Evolutionary conservation across 2,888 invertebrate genomes (phyloP), one percentile per base, ranked within the genome.

Genomic region (Aphelenchoides bicaudatus): DNA sequence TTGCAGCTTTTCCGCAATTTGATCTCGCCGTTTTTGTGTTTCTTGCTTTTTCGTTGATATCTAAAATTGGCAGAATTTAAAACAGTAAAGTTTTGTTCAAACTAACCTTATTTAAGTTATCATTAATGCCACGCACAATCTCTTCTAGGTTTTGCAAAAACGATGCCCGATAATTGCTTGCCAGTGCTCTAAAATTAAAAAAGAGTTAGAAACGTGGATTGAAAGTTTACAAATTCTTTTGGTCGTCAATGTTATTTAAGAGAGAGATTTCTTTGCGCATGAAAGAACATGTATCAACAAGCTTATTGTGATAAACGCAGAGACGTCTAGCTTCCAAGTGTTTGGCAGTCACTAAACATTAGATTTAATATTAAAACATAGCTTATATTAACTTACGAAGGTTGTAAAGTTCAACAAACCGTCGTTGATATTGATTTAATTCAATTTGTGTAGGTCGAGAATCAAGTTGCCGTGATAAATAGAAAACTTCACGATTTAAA

Each of bases 241-340:
- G 89, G 79, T 91, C 90, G 71, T 89, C 85, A 70, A 92, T 88
- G 0, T 90, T 91, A 82, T 91, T 90, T 25, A 91, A 82, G 53
- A 92, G 58, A 19, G 63, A 62, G 55, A 92, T 84, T 82, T 96
- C 94, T 80, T 92, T 93, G 65, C 87, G 88, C 77, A 93, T 86
- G 80, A 93, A 94, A 38, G 88, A 84, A 80, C 90, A 88, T n/a
- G 90, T 89, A 82, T 94, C 93, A 79, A 91, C 88, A 54, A 94
- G 83, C 1, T 91, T 91, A 80, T 98, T 96, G 82, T 92, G 92
- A 62, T 94, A 84, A 38, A 90, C 91, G 80, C 89, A 96, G 83
- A 91, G 93, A 83, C 94, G 92, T 81, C 94, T 94, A 0, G 94
- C 94, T 84, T 96, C 93, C 79, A 89, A 88, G 80, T 94, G 92